Evolutionary conservation across 2,888 invertebrate genomes (phyloP).

Genomic region (Caenorhabditis afra): DNA sequence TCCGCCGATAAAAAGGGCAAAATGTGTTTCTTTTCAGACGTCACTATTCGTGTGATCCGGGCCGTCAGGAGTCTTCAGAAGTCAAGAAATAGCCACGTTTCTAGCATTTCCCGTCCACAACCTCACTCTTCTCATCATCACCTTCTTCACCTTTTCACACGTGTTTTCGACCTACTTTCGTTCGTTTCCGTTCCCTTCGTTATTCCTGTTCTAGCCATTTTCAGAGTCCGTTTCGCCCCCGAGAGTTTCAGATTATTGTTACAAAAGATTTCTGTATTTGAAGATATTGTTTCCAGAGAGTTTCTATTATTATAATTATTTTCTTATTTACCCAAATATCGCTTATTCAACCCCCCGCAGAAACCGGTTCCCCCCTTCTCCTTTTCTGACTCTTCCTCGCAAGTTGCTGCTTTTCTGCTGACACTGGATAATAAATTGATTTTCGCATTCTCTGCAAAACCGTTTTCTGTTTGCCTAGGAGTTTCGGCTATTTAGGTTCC

Average conservation of each 20-base stretch:
- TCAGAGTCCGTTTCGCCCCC: neutral
- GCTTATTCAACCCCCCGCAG: no score
- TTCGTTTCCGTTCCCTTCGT: neutral
- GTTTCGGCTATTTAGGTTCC: no score
- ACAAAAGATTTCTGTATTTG: no score
- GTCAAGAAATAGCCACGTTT: constrained; percentile 48
- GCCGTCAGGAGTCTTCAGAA: constrained; percentile 14
- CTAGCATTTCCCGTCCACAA: constrained; percentile 1
- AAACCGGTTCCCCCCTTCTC: neutral
- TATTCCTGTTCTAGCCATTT: constrained; percentile 2
- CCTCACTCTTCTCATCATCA: neutral
- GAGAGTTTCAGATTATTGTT: no score
- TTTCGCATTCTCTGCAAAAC: no score
- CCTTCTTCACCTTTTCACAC: neutral
- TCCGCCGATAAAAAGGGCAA: constrained; percentile 1
- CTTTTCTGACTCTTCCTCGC: neutral
- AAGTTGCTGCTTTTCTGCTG: no score
- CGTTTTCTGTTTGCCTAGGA: no score
- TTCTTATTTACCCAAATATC: no score
- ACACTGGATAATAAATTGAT: no score
- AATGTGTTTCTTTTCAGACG: constrained; percentile 29
- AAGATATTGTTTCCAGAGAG: no score
- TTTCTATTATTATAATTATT: no score
- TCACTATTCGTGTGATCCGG: constrained; percentile 61
- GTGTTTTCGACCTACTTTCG: neutral